These are phyloP conservation scores for Meriones psammophilus DNA, from an alignment of 2,797 vertebrate species.

Conservation along the genomic window DNA sequence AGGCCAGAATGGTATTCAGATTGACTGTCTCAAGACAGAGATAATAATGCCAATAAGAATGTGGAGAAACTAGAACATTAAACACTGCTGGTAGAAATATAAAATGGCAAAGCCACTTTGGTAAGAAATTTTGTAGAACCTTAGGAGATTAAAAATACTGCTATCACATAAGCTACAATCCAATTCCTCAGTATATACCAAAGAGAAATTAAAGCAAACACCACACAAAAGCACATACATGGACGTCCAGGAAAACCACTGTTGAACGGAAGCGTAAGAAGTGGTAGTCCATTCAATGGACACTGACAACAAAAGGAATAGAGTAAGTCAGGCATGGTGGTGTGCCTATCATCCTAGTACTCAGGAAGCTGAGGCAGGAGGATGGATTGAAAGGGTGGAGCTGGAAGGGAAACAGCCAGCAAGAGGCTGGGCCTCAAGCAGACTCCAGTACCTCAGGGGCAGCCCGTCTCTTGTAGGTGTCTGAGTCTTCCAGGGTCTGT, in stretches of 20 bases:
- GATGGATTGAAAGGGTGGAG: not conserved
- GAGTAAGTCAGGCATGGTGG: not conserved
- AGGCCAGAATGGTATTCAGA: not conserved
- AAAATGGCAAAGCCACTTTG: not conserved
- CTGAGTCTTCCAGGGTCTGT: constrained; percentile 90
- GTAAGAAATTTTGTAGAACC: not conserved
- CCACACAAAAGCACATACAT: not conserved
- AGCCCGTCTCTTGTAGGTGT: not conserved
- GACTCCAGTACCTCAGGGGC: constrained; percentile 88
- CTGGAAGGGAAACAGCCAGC: not conserved
- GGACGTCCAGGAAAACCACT: not conserved
- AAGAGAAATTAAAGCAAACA: constrained; percentile 13
- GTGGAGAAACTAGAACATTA: not conserved
- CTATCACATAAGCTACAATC: not conserved
- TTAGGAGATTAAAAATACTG: not conserved
- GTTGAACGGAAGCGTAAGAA: not conserved
- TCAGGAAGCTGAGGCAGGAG: not conserved
- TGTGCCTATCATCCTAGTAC: not conserved
- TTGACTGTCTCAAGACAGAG: not conserved
- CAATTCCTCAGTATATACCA: not conserved
- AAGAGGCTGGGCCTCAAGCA: not conserved
- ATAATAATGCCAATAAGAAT: not conserved
- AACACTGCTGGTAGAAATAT: not conserved
- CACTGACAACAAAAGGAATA: not conserved
- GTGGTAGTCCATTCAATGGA: not conserved